phyloP scores from a whole-genome alignment of 2,888 invertebrate genomes.

The Rotaria socialis region DNA sequence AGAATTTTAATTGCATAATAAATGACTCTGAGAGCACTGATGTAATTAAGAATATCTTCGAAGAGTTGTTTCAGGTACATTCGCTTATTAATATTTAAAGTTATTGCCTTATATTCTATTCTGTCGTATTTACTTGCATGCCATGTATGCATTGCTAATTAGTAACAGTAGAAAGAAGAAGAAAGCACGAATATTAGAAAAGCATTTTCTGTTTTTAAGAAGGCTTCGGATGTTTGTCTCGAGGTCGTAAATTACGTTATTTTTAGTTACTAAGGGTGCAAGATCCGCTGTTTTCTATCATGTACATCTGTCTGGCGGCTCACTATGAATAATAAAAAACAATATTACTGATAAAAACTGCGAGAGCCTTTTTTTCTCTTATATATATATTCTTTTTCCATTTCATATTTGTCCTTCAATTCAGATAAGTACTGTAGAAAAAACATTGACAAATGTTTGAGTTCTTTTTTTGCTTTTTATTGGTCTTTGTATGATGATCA shows the following conservation, averaged over 20 bases:
- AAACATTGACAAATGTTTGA: background rate
- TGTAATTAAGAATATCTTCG: background rate
- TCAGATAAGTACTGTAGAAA: too few relatives aligned
- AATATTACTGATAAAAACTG: background rate
- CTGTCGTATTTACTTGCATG: background rate
- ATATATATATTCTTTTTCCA: too few relatives aligned
- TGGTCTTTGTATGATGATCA: background rate
- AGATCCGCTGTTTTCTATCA: background rate
- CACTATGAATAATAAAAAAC: background rate
- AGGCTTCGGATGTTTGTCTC: too few relatives aligned
- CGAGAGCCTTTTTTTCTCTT: background rate
- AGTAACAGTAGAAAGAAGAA: too few relatives aligned
- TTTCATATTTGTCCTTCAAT: too few relatives aligned
- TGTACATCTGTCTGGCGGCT: background rate
- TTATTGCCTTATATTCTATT: background rate
- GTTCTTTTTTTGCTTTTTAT: background rate
- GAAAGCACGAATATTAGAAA: too few relatives aligned
- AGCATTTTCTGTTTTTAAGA: too few relatives aligned
- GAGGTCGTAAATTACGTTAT: too few relatives aligned
- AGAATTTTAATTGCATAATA: background rate
- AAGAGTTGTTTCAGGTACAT: background rate
- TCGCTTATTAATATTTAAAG: background rate
- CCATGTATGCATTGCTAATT: background rate
- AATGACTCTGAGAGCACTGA: background rate
- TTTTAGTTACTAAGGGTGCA: background rate